phyloP scores from a whole-genome alignment of 2,797 vertebrate species.

The Apogon talboti region DNA sequence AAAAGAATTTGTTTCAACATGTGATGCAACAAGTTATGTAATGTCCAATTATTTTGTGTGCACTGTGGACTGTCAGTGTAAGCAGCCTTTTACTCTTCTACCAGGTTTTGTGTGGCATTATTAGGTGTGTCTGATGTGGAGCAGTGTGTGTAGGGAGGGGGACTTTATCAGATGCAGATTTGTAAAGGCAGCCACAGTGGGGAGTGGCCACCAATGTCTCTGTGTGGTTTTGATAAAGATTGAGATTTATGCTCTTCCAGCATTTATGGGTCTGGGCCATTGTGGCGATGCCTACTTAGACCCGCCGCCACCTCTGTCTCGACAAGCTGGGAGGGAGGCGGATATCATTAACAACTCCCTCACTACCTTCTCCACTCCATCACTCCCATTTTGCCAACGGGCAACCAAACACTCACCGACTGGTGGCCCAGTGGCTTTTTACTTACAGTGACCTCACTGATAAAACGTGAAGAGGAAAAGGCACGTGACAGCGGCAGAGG shows the following conservation, averaged over 20 bases:
- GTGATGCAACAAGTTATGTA: conserved; percentile 46
- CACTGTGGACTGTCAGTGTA: conserved; percentile 22
- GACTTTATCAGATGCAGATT: conserved; percentile 84
- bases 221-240: conserved; percentile 87
- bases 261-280: conserved; percentile 85
- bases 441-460: conserved; percentile 46
- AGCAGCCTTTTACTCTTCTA: conserved; percentile 26
- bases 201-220: conserved; percentile 85
- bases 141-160: conserved; percentile 23
- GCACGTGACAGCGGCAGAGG: conserved; percentile 42
- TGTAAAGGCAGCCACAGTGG: conserved; percentile 75
- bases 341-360: conserved; percentile 81
- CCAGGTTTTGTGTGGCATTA: conserved; percentile 48
- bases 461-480: conserved; percentile 42
- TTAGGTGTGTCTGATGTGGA: conserved; percentile 64
- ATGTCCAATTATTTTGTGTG: conserved; percentile 43
- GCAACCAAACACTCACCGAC: conserved; percentile 33
- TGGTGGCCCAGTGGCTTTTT: conserved; percentile 25
- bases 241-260: conserved; percentile 89
- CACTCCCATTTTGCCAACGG: conserved; percentile 19
- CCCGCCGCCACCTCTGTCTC: conserved; percentile 84
- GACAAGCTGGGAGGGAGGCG: conserved; percentile 72
- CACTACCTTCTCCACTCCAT: conserved; percentile 45
- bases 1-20: conserved; percentile 41
- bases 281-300: conserved; percentile 86